phyloP scores from a whole-genome alignment of 2,113 vertebrate species.

The Neolamprologus devosi region DNA sequence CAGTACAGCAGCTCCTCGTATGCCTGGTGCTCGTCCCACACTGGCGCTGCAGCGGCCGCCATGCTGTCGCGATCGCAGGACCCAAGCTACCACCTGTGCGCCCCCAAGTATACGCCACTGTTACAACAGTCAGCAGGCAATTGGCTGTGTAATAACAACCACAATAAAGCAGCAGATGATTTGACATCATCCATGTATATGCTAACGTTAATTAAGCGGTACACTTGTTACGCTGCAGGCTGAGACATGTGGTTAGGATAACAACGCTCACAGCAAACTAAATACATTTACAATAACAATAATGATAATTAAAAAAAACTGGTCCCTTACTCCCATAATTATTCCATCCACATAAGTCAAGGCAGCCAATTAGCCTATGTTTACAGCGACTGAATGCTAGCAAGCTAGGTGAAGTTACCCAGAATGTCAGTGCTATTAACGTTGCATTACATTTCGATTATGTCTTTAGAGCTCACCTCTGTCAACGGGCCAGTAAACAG shows the following conservation, averaged over 20 bases:
- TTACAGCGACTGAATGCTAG: neutral
- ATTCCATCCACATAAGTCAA: neutral
- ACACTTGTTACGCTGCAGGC: neutral
- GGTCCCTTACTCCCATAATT: too few relatives aligned
- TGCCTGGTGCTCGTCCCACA: slow-evolving; percentile 72
- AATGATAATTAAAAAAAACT: accelerated
- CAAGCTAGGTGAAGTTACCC: neutral
- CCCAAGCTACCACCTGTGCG: neutral
- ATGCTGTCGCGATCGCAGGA: slow-evolving; percentile 23
- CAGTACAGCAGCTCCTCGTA: slow-evolving; percentile 78
- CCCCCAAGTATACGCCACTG: neutral
- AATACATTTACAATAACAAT: neutral
- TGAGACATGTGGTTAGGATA: neutral
- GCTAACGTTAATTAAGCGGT: neutral
- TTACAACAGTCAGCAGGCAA: neutral
- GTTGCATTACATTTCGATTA: accelerated
- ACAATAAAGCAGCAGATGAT: neutral
- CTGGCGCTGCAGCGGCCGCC: slow-evolving; percentile 12
- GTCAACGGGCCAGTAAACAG: neutral
- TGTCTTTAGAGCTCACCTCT: neutral
- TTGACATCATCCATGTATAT: neutral
- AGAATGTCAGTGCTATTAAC: neutral
- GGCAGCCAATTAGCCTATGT: neutral
- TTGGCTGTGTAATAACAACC: neutral
- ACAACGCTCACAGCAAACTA: neutral